Evolutionary conservation across 1,140 invertebrate species (phyloP), one percentile per base, ranked within the genome.

Genomic region (Cyphomyrmex costatus): DNA sequence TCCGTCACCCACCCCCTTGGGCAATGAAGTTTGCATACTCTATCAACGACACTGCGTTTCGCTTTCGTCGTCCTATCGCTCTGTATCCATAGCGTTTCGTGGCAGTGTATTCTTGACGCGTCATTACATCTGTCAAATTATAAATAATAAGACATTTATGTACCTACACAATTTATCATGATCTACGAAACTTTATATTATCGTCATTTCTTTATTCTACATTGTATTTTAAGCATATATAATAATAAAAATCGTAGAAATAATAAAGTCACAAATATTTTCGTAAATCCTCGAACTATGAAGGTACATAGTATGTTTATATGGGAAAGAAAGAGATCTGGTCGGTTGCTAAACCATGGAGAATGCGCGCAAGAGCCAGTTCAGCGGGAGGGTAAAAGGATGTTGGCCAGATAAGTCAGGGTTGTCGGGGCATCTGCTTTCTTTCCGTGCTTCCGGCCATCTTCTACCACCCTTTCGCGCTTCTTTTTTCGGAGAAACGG

Each of bases 361-460:
- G 8, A 49, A 68, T 12, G 33, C 4, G 7, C 10, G n/a, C 5
- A 49, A 10, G 56, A 65, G 10, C 5, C 53, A 33, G 33, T 6
- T 21, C 53, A 74, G 77, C 70, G 61, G 89, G 80, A 89, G 71
- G 73, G 66, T 77, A 73, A 51, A 70, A 65, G 92, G 87, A 88
- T 86, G 68, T 78, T 53, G 33, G 76, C 70, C 88, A 91, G 93
- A 94, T 94, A 94, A 94, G 92, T 93, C 89, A 87, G 86, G 82
- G 90, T 93, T 93, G 92, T 91, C 88, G 91, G 90, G 88, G 91
- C 90, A 86, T 86, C 88, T 82, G 82, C 89, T 90, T 92, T 93
- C 92, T 91, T 89, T 88, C 36, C 71, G 86, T 74, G 82, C 89
- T 85, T 93, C 92, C 92, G 91, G 91, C 88, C 89, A 92, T 92